Base-by-base conservation (phyloP, 2,888 invertebrate genomes). In the Dynastes tityus region DNA sequence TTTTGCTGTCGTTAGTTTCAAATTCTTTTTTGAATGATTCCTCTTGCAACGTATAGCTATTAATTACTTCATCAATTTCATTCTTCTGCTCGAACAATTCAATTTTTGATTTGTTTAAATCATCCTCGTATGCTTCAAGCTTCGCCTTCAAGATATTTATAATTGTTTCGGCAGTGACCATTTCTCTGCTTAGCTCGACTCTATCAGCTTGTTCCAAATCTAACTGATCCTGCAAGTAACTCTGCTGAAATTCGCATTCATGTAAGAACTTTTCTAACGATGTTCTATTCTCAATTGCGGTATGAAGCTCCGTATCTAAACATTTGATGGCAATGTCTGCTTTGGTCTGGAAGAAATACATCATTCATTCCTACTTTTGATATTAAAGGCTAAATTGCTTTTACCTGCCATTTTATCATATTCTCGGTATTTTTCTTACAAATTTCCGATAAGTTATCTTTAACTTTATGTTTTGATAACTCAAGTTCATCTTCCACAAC, bases 361-460 rank as follows among this genome's bases (percentile, higher is more conserved):
- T 11, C 5, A 32, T 2, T n/a, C n/a, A 64, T 1, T 0, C 32
- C 3, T 2, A 32, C 2, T 32, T 32, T 32, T n/a, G 2, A 32
- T 58, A n/a, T 2, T 6, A 22, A 22, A 58, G 11, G 16, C 11
- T 27, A 22, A 8, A 22, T 58, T 16, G 32, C 1, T 29, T 3
- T 51, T 53, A 70, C 70, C 53, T 70, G 9, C 5, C 27, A 11
- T 70, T 70, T 70, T 29, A 70, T 13, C 51, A 53, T 70, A 27
- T 70, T 27, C 51, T 53, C 13, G 5, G 32, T 53, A 1, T 70
- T 70, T n/a, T 11, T 29, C 13, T 53, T 51, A 29, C 29, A 70
- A 27, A 70, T 29, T 53, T 51, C 32, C 22, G 70, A 70, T 53
- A 70, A 70, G 49, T 70, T 70, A 53, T 70, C 70, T 29, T 53